Percentiles rank a stretch among this genome's conserved stretches.
These are phyloP conservation scores for Chelon auratus DNA, from an alignment of 2,797 vertebrate species.

Conservation along the genomic window DNA sequence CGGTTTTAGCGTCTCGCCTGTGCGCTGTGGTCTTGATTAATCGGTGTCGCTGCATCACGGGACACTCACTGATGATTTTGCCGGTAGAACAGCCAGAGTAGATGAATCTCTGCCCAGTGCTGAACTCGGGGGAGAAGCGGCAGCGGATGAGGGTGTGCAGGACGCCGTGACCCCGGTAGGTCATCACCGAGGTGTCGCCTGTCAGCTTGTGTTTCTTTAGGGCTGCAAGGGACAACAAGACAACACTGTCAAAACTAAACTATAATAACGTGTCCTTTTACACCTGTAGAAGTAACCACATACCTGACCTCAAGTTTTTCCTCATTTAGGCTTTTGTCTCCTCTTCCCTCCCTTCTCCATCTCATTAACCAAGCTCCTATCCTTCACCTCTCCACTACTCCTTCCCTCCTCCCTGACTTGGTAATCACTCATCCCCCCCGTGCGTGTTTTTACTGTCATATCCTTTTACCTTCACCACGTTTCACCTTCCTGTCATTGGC, in stretches of 20 bases:
- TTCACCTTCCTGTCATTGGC: constrained; percentile 31
- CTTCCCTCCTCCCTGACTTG: constrained; percentile 17
- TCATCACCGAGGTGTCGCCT: constrained; percentile 95
- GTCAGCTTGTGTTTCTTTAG: constrained; percentile 89
- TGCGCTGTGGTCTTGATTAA: no score
- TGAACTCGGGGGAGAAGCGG: constrained; percentile 91
- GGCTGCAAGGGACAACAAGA: constrained; percentile 71
- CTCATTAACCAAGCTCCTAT: constrained; percentile 19
- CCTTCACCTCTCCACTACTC: constrained; percentile 30
- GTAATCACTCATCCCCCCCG: constrained; percentile 28
- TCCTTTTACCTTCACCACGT: constrained; percentile 2
- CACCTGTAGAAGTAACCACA: not conserved
- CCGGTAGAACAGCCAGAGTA: constrained; percentile 94
- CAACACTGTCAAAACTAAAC: not conserved
- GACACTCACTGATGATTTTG: constrained; percentile 88
- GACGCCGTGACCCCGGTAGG: constrained; percentile 93
- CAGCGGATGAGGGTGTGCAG: constrained; percentile 93
- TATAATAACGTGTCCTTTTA: not conserved
- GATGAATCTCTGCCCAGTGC: constrained; percentile 91
- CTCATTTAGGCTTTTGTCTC: not conserved
- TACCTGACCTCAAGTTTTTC: not conserved
- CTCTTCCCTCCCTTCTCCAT: not conserved
- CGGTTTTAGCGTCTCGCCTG: not conserved
- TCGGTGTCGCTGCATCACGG: no score
- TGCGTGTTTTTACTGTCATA: not conserved